Base-by-base conservation (phyloP, 2,797 vertebrate species). In the Poecilia velifera region DNA sequence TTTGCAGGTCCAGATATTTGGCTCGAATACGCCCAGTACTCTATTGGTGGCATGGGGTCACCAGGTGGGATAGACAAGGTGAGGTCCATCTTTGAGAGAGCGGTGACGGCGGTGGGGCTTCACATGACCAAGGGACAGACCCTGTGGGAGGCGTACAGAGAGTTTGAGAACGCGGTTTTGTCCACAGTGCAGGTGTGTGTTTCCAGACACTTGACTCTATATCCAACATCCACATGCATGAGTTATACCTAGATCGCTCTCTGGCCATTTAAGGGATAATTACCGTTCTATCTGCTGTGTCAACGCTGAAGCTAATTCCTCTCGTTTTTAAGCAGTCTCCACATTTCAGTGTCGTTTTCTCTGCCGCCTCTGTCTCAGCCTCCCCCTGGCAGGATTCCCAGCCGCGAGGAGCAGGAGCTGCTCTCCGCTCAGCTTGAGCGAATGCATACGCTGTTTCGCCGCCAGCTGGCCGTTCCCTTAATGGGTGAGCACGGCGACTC, bases 21-120 rank as follows among this genome's bases (percentile, higher is more conserved):
- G 98, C 91, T 99, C 36, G 98, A 99, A 75, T 99, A 97, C 0
- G 97, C 97, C 41, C 98, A 99, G 85, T 99, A 98, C 90, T 98
- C 98, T 0, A 98, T 99, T 0, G 98, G 98, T 0, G 98, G 97
- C 39, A 99, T 99, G 80, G 98, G 97, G 0, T 95, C 96, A 79
- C 96, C 96, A 0, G 98, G 97, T 20, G 98, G 98, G 12, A 97
- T 99, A 0, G 97, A 98, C 76, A 97, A 88, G 68, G 98, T 98
- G 45, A 96, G 98, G 10, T 88, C 96, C 0, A 94, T 99, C 81
- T 99, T 99, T 62, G 98, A 99, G 91, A 94, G 98, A 80, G 98
- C 97, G 0, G 78, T 99, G 71, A 99, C 97, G 0, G 97, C 97
- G 0, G 98, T 99, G 0, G 98, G 98, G 4, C 94, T 99, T 73